Conservation (phyloP, 2,113 vertebrate species). For the Thymallus thymallus region DNA sequence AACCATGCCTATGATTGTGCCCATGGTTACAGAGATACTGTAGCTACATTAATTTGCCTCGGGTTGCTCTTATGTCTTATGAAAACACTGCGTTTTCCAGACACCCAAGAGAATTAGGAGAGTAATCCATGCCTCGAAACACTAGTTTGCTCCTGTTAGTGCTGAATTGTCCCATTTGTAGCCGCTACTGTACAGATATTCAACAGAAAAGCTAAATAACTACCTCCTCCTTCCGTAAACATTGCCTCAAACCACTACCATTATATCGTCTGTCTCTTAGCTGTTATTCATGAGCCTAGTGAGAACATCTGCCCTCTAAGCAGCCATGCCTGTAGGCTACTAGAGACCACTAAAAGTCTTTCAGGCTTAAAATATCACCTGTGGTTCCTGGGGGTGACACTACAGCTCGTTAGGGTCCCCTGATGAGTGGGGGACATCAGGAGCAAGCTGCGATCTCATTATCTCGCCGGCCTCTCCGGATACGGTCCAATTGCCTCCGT, state of each 20-base stretch:
- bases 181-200: no score
- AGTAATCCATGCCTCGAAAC: no score
- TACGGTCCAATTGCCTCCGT: slow-evolving; percentile 10
- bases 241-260: no score
- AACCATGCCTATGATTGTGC: neutral
- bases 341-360: neutral
- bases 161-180: no score
- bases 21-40: neutral
- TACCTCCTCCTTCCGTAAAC: no score
- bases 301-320: no score
- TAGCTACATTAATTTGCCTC: neutral
- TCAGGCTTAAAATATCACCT: neutral
- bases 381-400: neutral
- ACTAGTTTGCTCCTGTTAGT: no score
- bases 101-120: neutral
- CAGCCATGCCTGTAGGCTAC: neutral
- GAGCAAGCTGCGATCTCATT: slow-evolving; percentile 12
- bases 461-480: slow-evolving; percentile 7
- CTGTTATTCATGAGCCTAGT: no score
- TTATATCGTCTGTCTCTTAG: neutral
- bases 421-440: neutral
- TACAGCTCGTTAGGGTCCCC: neutral
- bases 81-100: neutral
- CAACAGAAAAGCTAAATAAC: no score
- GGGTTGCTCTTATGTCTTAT: neutral